Evolutionary conservation across 2,797 vertebrate species (phyloP).

Genomic region (Thunnus albacares): DNA sequence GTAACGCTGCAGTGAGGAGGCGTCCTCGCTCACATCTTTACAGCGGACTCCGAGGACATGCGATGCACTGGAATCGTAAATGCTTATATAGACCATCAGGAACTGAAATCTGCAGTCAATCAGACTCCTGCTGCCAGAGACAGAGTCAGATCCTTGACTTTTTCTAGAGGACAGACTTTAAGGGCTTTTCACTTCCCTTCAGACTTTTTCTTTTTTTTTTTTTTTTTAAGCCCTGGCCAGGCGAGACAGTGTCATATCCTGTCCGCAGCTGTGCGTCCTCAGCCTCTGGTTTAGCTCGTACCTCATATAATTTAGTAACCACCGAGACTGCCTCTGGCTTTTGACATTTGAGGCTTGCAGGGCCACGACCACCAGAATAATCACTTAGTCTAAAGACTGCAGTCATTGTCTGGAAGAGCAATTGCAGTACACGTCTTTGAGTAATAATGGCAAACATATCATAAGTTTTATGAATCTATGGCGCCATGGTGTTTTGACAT

Average conservation of each 20-base stretch:
- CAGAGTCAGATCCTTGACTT: constrained; percentile 45
- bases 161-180: constrained; percentile 55
- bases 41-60: constrained; percentile 42
- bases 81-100: constrained; percentile 58
- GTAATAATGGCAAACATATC: constrained; percentile 62
- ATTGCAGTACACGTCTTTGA: constrained; percentile 38
- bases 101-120: constrained; percentile 68
- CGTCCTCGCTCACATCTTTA: constrained; percentile 40
- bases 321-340: constrained; percentile 57
- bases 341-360: constrained; percentile 60
- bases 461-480: constrained; percentile 65
- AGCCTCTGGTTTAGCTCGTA: constrained; percentile 61
- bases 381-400: constrained; percentile 63
- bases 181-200: constrained; percentile 63
- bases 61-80: constrained; percentile 69
- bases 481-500: constrained; percentile 68
- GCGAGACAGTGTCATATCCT: constrained; percentile 70
- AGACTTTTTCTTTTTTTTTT: constrained; percentile 20
- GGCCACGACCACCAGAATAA: constrained; percentile 67
- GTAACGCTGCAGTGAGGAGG: constrained; percentile 14
- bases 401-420: constrained; percentile 66
- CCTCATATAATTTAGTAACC: constrained; percentile 70
- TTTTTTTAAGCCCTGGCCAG: constrained; percentile 20
- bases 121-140: constrained; percentile 59
- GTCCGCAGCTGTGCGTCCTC: constrained; percentile 62